Conservation (phyloP, 2,888 invertebrate genomes). For the Hecatera dysodea region DNA sequence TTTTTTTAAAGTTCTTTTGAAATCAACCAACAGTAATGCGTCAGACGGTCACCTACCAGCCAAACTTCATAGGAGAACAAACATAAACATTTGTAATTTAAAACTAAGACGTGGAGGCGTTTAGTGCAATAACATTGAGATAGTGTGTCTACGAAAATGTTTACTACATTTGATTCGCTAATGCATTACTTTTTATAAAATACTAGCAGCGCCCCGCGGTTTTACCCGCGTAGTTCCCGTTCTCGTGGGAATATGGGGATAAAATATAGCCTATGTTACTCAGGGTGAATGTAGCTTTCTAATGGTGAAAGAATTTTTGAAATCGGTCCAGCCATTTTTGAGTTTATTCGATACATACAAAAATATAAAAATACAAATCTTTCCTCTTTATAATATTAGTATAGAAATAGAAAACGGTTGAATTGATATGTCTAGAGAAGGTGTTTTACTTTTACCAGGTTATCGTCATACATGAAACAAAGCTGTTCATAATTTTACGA, state of each 20-base stretch:
- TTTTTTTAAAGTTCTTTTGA: slow-evolving; percentile 13
- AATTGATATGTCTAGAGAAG: not conserved
- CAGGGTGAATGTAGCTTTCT: no score
- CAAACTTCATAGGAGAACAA: slow-evolving; percentile 14
- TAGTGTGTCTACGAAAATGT: slow-evolving; percentile 19
- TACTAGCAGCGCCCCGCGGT: no score
- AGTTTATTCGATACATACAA: no score
- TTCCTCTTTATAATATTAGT: no score
- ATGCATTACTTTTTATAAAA: slow-evolving; percentile 15
- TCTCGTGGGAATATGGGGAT: no score
- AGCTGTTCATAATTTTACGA: slow-evolving; percentile 16
- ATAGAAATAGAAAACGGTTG: no score
- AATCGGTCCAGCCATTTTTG: no score
- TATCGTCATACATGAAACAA: not conserved
- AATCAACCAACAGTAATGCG: slow-evolving; percentile 17
- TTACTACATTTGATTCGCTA: slow-evolving; percentile 5
- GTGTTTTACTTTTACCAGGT: not conserved
- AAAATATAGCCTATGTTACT: no score
- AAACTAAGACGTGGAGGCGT: slow-evolving; percentile 14
- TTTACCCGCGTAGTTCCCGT: no score
- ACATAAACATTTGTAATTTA: slow-evolving; percentile 24
- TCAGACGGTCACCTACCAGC: slow-evolving; percentile 13
- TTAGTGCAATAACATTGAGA: slow-evolving; percentile 27
- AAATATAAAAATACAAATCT: no score
- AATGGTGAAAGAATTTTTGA: no score